These are phyloP conservation scores for Cylas formicarius DNA, from an alignment of 1,140 invertebrate genomes.

Conservation along the genomic window DNA sequence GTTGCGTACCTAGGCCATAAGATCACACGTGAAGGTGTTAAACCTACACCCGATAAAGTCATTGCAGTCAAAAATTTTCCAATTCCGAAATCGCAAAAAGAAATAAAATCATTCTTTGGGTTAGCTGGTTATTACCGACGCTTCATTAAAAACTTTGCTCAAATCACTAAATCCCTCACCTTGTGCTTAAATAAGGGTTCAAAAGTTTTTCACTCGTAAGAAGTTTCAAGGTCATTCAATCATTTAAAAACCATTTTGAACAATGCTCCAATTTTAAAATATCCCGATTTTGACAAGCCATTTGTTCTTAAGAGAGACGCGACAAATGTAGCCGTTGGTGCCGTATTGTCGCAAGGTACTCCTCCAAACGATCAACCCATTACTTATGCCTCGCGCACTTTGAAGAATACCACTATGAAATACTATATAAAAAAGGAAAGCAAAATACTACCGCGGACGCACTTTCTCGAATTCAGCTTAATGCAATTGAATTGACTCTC, in stretches of 20 bases:
- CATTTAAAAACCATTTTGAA: constrained; percentile 11
- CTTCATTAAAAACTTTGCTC: constrained; percentile 28
- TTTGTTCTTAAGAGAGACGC: constrained; percentile 40
- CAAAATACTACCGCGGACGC: constrained; percentile 26
- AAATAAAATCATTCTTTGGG: constrained; percentile 29
- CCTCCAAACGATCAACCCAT: constrained; percentile 26
- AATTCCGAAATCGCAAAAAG: constrained; percentile 23
- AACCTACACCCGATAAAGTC: constrained; percentile 27
- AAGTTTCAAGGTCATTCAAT: not conserved
- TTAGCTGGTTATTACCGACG: constrained; percentile 27
- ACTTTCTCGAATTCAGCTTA: constrained; percentile 7
- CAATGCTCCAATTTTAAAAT: constrained; percentile 10
- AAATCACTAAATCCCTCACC: constrained; percentile 29
- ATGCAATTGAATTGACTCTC: constrained; percentile 1
- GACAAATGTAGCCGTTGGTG: constrained; percentile 21
- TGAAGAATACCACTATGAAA: constrained; percentile 43
- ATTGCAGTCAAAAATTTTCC: constrained; percentile 22
- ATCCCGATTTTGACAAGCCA: constrained; percentile 37
- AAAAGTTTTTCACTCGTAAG: not conserved
- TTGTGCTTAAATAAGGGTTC: constrained; percentile 20
- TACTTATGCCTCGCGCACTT: constrained; percentile 26
- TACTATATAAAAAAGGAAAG: constrained; percentile 40
- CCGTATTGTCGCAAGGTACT: constrained; percentile 11
- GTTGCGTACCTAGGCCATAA: constrained; percentile 43
- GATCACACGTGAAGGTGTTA: constrained; percentile 22